Evolutionary conservation across 1,140 invertebrate genomes (phyloP).

Genomic region (Acromyrmex heyeri): DNA sequence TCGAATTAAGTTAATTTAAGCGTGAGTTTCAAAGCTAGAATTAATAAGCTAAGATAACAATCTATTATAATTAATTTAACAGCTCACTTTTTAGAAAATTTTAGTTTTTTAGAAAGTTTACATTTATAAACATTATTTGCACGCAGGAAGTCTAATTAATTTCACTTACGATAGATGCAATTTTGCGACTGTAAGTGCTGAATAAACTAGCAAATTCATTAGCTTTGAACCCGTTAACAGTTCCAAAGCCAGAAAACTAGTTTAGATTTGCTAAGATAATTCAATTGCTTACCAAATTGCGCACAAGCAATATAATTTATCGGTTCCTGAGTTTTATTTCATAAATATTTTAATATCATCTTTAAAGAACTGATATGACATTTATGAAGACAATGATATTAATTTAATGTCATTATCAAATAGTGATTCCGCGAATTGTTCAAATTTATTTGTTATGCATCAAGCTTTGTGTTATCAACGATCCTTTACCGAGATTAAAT

Average conservation of each 20-base stretch:
- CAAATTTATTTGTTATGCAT: neutral
- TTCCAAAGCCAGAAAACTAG: neutral
- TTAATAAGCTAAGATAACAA: neutral
- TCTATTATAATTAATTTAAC: neutral
- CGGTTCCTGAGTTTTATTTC: neutral
- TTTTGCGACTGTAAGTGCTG: neutral
- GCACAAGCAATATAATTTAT: neutral
- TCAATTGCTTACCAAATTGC: neutral
- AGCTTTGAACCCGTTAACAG: neutral
- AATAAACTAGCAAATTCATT: neutral
- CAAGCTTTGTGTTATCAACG: neutral
- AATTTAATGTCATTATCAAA: neutral
- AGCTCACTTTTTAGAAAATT: no score
- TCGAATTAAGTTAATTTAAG: neutral
- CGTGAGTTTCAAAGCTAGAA: neutral
- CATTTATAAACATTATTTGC: neutral
- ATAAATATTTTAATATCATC: neutral
- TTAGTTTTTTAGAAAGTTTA: no score
- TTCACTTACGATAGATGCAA: conserved; percentile 9
- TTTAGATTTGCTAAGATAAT: conserved; percentile 16
- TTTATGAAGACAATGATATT: neutral
- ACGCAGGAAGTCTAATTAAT: conserved; percentile 20
- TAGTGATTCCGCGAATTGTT: neutral
- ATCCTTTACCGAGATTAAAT: conserved; percentile 21
- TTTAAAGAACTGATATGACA: neutral